phyloP scores from a whole-genome alignment of 2,888 invertebrate species.

The Coleophora deauratella region DNA sequence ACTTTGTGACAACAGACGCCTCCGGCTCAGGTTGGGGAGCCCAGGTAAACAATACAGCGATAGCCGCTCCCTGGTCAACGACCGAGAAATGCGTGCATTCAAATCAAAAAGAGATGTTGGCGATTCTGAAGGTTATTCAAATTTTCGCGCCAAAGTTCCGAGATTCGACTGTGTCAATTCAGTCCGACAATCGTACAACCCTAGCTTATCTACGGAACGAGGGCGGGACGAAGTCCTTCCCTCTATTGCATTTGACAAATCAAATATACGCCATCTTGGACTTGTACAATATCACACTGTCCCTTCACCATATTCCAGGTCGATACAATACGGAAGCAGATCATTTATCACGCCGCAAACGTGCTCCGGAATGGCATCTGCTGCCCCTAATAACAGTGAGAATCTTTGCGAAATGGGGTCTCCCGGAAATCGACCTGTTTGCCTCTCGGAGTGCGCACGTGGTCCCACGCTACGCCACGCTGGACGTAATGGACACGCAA shows the following conservation, averaged over 20 bases:
- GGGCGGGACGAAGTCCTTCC: not conserved
- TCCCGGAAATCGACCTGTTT: conserved; percentile 7
- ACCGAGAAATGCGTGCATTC: conserved; percentile 5
- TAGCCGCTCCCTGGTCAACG: conserved; percentile 7
- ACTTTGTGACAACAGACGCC: conserved; percentile 5
- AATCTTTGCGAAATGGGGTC: conserved; percentile 7
- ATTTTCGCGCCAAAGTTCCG: not conserved
- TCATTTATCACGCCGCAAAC: not conserved
- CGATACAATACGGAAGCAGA: not conserved
- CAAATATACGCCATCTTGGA: too few species aligned
- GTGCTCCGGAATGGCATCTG: conserved; percentile 10
- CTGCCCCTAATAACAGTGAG: conserved; percentile 1
- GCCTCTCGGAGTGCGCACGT: conserved; percentile 6
- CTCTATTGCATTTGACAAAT: not conserved
- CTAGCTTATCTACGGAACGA: not conserved
- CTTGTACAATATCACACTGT: too few species aligned
- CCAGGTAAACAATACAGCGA: conserved; percentile 2
- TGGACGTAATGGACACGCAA: not conserved
- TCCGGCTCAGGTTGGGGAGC: conserved; percentile 11
- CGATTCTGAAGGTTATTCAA: conserved; percentile 5
- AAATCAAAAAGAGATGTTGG: conserved; percentile 9
- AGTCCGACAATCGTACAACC: conserved; percentile 3
- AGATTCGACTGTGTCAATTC: conserved; percentile 10
- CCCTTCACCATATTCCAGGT: too few species aligned
- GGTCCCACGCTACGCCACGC: not conserved